Evolutionary conservation across 2,888 invertebrate genomes (phyloP).

Genomic region (Parasteatoda lunata): DNA sequence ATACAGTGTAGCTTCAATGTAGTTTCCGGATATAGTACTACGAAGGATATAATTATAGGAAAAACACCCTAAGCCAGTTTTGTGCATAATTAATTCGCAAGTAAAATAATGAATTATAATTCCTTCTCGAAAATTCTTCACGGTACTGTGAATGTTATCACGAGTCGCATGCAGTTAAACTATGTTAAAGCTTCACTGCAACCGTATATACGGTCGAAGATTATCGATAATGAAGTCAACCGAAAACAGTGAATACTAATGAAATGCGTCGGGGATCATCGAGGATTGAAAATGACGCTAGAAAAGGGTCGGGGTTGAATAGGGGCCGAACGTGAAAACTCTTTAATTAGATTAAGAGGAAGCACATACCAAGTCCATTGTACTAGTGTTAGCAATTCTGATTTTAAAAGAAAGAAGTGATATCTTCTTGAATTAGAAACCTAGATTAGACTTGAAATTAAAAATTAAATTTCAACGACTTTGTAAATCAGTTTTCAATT

Average conservation of each 20-base stretch:
- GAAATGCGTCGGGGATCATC: constrained; percentile 36
- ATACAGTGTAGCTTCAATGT: no score
- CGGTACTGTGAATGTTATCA: background rate
- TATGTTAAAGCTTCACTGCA: constrained; percentile 36
- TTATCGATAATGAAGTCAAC: constrained; percentile 35
- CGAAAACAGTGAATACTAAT: constrained; percentile 39
- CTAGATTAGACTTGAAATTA: background rate
- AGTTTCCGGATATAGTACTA: no score
- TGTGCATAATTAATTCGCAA: no score
- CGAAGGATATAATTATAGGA: no score
- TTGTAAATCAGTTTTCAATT: constrained; percentile 5
- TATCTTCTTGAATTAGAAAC: background rate
- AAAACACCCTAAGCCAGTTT: no score
- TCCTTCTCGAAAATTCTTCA: background rate
- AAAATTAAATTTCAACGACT: background rate
- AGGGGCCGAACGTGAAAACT: constrained; percentile 13
- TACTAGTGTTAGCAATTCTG: background rate
- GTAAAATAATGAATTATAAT: background rate
- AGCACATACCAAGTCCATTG: constrained; percentile 15
- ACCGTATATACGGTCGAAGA: constrained; percentile 25
- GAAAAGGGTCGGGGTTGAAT: background rate
- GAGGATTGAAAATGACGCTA: constrained; percentile 13
- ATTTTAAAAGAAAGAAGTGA: background rate
- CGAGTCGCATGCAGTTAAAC: constrained; percentile 25
- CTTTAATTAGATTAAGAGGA: constrained; percentile 52